Evolutionary conservation across 2,113 vertebrate genomes (phyloP).

Genomic region (Panthera uncia): DNA sequence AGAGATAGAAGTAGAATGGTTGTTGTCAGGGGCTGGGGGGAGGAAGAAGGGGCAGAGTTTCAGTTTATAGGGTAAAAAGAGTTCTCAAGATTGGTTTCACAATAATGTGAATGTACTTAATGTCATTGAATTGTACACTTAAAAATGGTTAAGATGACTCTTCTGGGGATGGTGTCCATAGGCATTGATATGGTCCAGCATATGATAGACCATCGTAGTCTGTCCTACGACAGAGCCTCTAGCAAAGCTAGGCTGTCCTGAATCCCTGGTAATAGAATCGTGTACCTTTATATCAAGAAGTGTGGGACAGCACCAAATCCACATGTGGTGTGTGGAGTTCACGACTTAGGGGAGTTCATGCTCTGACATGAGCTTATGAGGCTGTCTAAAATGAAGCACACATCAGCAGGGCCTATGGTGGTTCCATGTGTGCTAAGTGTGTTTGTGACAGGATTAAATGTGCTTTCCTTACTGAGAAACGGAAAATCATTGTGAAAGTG

Average conservation of each 20-base stretch:
- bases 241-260: not conserved
- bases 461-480: not conserved
- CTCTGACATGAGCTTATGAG: not conserved
- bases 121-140: not conserved
- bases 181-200: not conserved
- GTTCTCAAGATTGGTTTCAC: not conserved
- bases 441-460: not conserved
- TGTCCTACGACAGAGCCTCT: not conserved
- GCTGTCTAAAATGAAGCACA: not conserved
- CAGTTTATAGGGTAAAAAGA: not conserved
- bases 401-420: not conserved
- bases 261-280: not conserved
- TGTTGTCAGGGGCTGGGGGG: not conserved
- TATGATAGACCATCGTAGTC: not conserved
- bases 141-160: not conserved
- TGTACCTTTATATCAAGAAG: not conserved
- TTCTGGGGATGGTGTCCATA: not conserved
- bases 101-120: not conserved
- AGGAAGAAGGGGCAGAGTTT: not conserved
- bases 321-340: not conserved
- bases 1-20: not conserved
- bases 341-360: not conserved
- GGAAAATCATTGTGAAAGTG: not conserved
- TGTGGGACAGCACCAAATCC: not conserved
- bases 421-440: not conserved